Percentiles rank a stretch among this genome's conserved stretches.
These are phyloP conservation scores for Dryocosmus kuriphilus DNA, from an alignment of 2,888 invertebrate species.

Conservation along the genomic window DNA sequence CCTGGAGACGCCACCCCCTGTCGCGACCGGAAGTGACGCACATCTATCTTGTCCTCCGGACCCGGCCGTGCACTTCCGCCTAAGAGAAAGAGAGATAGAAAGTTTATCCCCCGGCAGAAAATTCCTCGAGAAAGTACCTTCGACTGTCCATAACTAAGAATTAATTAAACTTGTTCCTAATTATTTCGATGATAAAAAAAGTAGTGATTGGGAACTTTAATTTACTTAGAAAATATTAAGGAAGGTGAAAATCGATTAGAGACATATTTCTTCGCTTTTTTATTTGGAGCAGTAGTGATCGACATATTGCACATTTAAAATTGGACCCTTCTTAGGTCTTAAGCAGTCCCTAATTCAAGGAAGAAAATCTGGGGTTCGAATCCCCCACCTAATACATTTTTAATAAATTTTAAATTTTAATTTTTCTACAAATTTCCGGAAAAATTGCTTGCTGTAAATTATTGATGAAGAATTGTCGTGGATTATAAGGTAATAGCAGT, in stretches of 20 bases:
- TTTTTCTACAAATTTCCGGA: too few relatives aligned
- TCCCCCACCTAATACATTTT: neutral
- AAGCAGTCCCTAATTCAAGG: neutral
- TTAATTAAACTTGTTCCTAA: constrained; percentile 29
- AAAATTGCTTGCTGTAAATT: too few relatives aligned
- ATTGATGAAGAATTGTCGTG: neutral
- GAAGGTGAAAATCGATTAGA: neutral
- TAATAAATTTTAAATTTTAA: neutral
- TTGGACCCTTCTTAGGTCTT: neutral
- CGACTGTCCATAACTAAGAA: neutral
- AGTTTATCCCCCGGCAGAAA: constrained; percentile 33
- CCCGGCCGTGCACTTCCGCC: constrained; percentile 73
- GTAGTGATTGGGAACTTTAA: neutral
- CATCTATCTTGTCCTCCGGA: constrained; percentile 75
- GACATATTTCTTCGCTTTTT: neutral
- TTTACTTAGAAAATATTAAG: neutral
- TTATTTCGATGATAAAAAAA: constrained; percentile 8
- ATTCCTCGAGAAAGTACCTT: constrained; percentile 21
- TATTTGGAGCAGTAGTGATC: neutral
- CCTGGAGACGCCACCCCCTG: constrained; percentile 76
- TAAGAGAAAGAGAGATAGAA: constrained; percentile 48
- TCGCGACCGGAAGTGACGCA: constrained; percentile 77
- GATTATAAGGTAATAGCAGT: neutral
- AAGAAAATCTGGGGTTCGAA: neutral
- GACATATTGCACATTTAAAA: neutral